These are phyloP conservation scores for Rhynchopsitta pachyrhyncha DNA, from an alignment of 2,113 vertebrate species.

Conservation along the genomic window DNA sequence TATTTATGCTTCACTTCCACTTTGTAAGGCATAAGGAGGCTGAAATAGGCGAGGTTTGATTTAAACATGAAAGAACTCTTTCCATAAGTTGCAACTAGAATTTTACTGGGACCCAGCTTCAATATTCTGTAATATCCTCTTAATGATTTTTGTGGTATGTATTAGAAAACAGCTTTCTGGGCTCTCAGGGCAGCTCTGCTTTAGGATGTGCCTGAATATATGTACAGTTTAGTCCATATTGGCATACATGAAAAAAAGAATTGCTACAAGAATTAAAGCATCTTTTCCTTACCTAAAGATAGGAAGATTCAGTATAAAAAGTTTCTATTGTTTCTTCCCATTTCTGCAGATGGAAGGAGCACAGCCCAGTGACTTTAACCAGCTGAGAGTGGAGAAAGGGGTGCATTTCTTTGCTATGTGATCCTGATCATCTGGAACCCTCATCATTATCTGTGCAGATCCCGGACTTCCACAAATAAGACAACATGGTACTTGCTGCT, in stretches of 20 bases:
- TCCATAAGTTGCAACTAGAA: background rate
- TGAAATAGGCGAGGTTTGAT: background rate
- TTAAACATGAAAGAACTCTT: background rate
- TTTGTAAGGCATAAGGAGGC: background rate
- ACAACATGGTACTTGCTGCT: background rate
- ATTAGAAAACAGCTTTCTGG: background rate
- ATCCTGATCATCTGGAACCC: background rate
- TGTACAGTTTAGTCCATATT: background rate
- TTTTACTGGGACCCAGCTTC: background rate
- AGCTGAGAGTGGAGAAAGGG: background rate
- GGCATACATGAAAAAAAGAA: background rate
- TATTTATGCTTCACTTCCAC: background rate
- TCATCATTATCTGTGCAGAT: background rate
- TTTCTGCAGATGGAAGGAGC: background rate
- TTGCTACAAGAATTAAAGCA: background rate
- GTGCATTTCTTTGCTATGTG: background rate
- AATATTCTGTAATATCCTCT: background rate
- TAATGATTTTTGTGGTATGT: background rate
- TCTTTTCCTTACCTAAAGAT: background rate
- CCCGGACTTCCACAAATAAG: background rate
- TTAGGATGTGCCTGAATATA: background rate
- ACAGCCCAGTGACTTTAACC: background rate
- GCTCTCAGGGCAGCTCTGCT: background rate
- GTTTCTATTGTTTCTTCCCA: background rate
- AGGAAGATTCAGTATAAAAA: background rate